Percentiles rank a stretch among this genome's conserved stretches.
phyloP scores from a whole-genome alignment of 2,113 vertebrate species.

The Alligator sinensis region DNA sequence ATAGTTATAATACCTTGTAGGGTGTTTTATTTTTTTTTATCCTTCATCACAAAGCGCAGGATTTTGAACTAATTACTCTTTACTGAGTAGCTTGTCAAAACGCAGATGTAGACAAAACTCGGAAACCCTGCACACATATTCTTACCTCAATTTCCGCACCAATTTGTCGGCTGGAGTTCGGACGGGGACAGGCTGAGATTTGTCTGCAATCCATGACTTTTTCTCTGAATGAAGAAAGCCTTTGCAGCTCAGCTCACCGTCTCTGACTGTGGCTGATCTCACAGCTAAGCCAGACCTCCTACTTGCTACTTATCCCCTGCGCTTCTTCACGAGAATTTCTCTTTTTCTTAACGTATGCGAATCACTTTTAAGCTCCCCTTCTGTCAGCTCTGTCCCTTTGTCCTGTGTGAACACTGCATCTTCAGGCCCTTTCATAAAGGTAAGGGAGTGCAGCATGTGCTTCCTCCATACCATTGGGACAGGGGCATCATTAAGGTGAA shows the following conservation, averaged over 20 bases:
- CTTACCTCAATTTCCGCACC: background rate
- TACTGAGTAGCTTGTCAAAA: background rate
- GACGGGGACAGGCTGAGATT: background rate
- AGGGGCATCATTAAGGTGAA: no score
- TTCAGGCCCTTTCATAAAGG: no score
- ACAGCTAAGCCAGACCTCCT: background rate
- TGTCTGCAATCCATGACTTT: background rate
- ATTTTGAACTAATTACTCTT: constrained; percentile 19
- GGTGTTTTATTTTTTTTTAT: background rate
- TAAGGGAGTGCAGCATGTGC: no score
- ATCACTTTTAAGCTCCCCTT: background rate
- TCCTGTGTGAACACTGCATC: no score
- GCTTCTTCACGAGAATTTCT: no score
- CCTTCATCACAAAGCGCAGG: background rate
- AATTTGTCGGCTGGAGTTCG: background rate
- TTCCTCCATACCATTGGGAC: no score
- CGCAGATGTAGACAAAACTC: background rate
- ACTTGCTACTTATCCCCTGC: background rate
- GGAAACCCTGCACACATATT: background rate
- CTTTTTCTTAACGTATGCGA: background rate
- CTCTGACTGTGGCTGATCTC: background rate
- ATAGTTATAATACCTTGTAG: background rate
- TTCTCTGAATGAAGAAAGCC: background rate
- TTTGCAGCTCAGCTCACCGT: background rate
- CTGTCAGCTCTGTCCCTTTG: no score